Percentiles rank a stretch among this genome's conserved stretches.
phyloP scores from a whole-genome alignment of 1,140 invertebrate species.

The Bombus superbus region DNA sequence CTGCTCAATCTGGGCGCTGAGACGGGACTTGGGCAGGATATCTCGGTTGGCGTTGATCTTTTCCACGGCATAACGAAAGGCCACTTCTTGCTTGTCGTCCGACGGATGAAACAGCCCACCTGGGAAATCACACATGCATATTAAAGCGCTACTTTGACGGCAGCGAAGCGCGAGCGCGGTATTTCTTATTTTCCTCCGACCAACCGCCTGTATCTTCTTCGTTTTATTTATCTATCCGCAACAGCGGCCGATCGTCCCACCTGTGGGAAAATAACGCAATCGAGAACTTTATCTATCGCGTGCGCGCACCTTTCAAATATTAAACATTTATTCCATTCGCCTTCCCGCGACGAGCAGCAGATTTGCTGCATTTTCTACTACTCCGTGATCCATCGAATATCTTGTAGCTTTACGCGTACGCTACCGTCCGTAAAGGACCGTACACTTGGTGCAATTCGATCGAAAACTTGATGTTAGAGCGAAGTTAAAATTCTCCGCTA shows the following conservation, averaged over 20 bases:
- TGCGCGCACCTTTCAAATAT: background rate
- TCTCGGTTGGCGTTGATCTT: constrained; percentile 92
- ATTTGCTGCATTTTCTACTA: background rate
- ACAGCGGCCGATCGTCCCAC: background rate
- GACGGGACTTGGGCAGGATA: constrained; percentile 91
- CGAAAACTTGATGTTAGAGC: no score
- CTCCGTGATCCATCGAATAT: background rate
- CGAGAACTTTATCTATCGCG: background rate
- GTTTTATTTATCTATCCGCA: constrained; percentile 1
- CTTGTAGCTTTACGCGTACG: background rate
- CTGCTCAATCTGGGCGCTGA: constrained; percentile 93
- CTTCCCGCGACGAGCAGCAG: background rate
- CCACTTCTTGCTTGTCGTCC: constrained; percentile 92
- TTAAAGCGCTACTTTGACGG: constrained; percentile 66
- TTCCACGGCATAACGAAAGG: constrained; percentile 95
- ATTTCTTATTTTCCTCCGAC: constrained; percentile 44
- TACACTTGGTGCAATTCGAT: background rate
- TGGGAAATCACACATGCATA: constrained; percentile 81
- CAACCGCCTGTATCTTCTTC: background rate
- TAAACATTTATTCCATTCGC: background rate
- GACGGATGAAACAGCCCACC: constrained; percentile 95
- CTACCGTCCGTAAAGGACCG: no score
- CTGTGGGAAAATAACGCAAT: background rate
- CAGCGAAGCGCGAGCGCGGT: background rate
- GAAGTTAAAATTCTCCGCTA: no score